Conservation (phyloP, 2,888 invertebrate genomes). For the Drosophila limbata region DNA sequence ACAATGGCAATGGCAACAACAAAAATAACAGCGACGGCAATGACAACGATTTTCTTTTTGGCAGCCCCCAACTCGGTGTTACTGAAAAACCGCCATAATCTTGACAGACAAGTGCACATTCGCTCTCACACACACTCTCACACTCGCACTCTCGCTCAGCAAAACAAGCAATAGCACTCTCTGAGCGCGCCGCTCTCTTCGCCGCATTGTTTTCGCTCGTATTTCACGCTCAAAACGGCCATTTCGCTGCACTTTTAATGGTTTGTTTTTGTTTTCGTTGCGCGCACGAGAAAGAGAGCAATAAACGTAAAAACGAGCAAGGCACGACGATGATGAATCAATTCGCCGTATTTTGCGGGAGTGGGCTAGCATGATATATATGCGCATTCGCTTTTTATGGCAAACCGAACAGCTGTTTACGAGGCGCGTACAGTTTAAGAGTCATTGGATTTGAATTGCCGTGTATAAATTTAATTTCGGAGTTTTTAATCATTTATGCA, state of each 20-base stretch:
- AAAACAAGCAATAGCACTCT: constrained; percentile 21
- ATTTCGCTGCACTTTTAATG: constrained; percentile 73
- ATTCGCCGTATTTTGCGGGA: constrained; percentile 67
- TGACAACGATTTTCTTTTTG: constrained; percentile 55
- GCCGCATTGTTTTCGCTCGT: constrained; percentile 80
- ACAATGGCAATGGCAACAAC: constrained; percentile 29
- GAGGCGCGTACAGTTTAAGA: constrained; percentile 52
- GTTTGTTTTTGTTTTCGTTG: constrained; percentile 75
- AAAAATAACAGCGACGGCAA: constrained; percentile 16
- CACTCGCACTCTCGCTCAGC: constrained; percentile 21
- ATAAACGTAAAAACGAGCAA: constrained; percentile 27
- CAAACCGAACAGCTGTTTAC: constrained; percentile 69
- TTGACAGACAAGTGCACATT: constrained; percentile 77
- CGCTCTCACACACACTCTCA: constrained; percentile 42
- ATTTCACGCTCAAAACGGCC: constrained; percentile 73
- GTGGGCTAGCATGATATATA: constrained; percentile 53
- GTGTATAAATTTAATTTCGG: not conserved
- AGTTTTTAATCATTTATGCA: constrained; percentile 21
- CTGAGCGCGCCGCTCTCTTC: constrained; percentile 50
- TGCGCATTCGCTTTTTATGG: constrained; percentile 62
- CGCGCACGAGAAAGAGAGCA: constrained; percentile 50
- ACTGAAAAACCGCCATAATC: constrained; percentile 77
- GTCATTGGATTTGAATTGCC: constrained; percentile 33
- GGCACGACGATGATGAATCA: constrained; percentile 39
- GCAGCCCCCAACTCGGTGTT: constrained; percentile 50